Evolutionary conservation across 2,888 invertebrate genomes (phyloP).

Genomic region (Phymatocera aterrima): DNA sequence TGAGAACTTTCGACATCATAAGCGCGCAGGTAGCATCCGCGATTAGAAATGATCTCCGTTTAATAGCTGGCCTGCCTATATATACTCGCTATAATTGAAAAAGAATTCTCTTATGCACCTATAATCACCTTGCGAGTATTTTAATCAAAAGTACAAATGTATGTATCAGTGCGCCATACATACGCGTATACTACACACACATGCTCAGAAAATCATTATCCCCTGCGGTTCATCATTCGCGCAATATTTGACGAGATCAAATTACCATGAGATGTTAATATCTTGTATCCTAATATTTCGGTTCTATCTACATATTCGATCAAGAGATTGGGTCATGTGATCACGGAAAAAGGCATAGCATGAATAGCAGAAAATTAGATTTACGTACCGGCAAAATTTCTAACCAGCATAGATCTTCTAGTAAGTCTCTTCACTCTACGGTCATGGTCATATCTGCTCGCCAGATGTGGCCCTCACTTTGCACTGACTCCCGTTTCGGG

Average conservation of each 20-base stretch:
- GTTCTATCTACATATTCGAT: too few species aligned
- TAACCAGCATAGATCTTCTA: neutral
- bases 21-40: neutral
- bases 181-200: neutral
- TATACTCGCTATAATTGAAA: neutral
- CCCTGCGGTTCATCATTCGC: too few species aligned
- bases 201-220: too few species aligned
- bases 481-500: constrained; percentile 1
- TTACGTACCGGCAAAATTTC: constrained; percentile 2
- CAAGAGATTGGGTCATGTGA: neutral
- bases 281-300: too few species aligned
- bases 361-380: too few species aligned
- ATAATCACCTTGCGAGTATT: neutral
- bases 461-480: constrained; percentile 25
- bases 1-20: neutral
- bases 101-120: neutral
- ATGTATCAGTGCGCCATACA: neutral
- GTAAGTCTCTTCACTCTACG: neutral
- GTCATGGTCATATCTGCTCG: constrained; percentile 22
- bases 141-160: constrained; percentile 23
- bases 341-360: neutral
- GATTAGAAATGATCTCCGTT: constrained; percentile 13
- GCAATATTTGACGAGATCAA: too few species aligned
- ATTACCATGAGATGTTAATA: too few species aligned
- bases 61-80: too few species aligned